Base-by-base conservation (phyloP, 2,797 vertebrate species). In the Ataeniobius toweri region DNA sequence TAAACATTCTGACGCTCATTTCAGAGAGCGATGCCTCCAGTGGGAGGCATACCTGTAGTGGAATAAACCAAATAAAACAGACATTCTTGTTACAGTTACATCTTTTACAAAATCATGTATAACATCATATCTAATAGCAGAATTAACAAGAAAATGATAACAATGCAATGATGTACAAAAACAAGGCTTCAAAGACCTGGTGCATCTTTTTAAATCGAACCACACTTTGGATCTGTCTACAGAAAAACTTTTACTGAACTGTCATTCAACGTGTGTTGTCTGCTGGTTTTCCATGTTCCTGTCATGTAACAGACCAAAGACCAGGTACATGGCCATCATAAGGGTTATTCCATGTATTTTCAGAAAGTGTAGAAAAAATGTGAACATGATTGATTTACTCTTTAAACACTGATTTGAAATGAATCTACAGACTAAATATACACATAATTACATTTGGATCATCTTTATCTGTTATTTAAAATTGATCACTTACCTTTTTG, bases 401-500 rank as follows among this genome's bases (percentile, higher is more conserved):
- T n/a, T 26, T 51, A 65, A 53, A 46, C 2, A n/a, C 7, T 48
- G 20, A 28, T 56, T 79, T 20, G 39, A 58, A 74, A 75, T 50
- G 1, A 28, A 75, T 51, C 46, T 28, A 28, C 41, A 0, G 28
- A 41, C 31, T 44, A 36, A 20, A 10, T 61, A 6, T 12, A 44
- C 8, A 58, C 14, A n/a, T 22, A 8, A 31, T 14, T 46, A 20
- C 12, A 71, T 41, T 68, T 44, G 22, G 22, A 44, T 6, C 1
- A 68, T 68, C 39, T 68, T 24, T 39, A 50, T 69, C 50, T 41
- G 67, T 46, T 69, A 69, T 26, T 71, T 51, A 76, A 55, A 73
- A 44, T 81, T 22, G 1, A 6, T 68, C 79, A 90, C 94, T 93
- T 74, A 95, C 95, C 94, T 94, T 88, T 90, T 83, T 48, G 89